phyloP scores from a whole-genome alignment of 2,797 vertebrate species.

The Cephalopachus bancanus region DNA sequence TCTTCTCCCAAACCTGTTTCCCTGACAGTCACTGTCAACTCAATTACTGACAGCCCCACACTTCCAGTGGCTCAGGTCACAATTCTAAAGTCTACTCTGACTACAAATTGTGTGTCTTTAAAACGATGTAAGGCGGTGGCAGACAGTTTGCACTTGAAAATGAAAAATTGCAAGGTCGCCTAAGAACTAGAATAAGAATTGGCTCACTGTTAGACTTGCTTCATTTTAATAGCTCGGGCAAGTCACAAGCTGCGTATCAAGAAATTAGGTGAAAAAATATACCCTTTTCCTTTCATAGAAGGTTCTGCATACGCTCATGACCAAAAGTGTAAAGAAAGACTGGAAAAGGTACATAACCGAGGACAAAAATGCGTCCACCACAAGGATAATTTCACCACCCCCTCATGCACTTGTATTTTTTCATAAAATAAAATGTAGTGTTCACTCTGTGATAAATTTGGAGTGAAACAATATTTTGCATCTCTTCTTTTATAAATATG shows the following conservation, averaged over 20 bases:
- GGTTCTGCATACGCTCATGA: not conserved
- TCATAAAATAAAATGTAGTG: not conserved
- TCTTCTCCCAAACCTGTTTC: not conserved
- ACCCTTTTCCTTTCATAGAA: not conserved
- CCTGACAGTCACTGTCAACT: not conserved
- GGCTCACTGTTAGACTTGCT: not conserved
- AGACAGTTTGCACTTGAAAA: not conserved
- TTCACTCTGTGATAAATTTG: not conserved
- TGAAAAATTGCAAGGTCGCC: conserved; percentile 13
- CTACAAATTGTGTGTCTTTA: not conserved
- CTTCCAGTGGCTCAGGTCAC: not conserved
- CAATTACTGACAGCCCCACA: not conserved
- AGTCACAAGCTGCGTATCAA: not conserved
- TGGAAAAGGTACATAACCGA: not conserved
- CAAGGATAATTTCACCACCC: not conserved
- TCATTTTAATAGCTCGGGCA: not conserved
- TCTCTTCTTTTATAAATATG: not conserved
- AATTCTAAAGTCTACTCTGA: not conserved
- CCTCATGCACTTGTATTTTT: not conserved
- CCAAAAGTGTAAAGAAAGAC: not conserved
- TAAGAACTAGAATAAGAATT: not conserved
- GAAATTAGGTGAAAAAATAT: not conserved
- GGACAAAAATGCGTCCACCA: not conserved
- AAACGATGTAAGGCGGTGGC: not conserved
- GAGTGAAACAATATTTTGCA: not conserved